Conservation (phyloP, 2,113 vertebrate species). For the Vulpes vulpes region DNA sequence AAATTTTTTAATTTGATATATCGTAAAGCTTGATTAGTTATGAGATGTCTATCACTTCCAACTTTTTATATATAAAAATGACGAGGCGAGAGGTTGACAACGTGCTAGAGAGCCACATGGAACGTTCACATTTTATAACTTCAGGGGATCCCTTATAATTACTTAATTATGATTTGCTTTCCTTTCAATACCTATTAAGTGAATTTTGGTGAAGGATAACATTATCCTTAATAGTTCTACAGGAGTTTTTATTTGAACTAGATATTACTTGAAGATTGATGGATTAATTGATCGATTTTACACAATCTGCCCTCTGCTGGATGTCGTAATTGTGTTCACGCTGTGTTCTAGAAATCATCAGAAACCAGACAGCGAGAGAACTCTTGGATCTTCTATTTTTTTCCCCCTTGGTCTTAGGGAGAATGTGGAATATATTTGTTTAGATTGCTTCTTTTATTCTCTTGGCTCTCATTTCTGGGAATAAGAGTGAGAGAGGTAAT, state of each 20-base stretch:
- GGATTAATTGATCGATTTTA: background rate
- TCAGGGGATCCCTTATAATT: background rate
- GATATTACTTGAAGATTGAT: background rate
- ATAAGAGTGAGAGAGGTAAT: background rate
- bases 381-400: background rate
- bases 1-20: background rate
- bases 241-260: background rate
- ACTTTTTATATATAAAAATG: background rate
- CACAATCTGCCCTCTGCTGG: background rate
- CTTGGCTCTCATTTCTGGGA: background rate
- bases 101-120: background rate
- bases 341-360: background rate
- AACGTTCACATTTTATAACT: background rate
- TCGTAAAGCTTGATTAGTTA: background rate
- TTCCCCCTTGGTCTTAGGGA: background rate
- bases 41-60: background rate
- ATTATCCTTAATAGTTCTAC: background rate
- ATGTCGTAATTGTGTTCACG: background rate
- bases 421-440: constrained; percentile 10
- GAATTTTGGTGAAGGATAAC: constrained; percentile 14
- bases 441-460: background rate
- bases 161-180: background rate
- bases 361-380: background rate
- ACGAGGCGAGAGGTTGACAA: background rate
- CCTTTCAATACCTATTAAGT: background rate